Conservation (phyloP, 2,113 vertebrate species). For the Calyptommatus sinebrachiatus region DNA sequence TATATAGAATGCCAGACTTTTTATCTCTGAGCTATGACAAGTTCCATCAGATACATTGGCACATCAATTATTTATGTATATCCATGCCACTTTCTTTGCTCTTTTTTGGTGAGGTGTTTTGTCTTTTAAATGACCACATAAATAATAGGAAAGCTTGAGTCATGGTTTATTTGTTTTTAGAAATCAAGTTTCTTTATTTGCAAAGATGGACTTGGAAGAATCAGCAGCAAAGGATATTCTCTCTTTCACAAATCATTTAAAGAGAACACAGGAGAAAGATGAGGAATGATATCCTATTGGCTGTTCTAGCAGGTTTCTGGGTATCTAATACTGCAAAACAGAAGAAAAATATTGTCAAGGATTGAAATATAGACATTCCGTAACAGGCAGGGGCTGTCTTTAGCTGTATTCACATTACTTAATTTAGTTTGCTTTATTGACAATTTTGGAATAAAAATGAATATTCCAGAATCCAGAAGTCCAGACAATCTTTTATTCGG, state of each 20-base stretch:
- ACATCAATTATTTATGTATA: background rate
- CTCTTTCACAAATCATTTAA: background rate
- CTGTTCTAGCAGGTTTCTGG: background rate
- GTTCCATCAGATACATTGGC: no score
- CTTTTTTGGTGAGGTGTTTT: background rate
- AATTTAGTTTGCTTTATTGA: no score
- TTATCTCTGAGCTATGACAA: no score
- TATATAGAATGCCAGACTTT: no score
- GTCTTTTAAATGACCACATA: no score
- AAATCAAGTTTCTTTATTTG: constrained; percentile 9
- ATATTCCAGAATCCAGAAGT: no score
- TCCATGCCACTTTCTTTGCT: background rate
- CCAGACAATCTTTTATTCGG: no score
- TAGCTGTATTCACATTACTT: no score
- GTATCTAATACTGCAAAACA: background rate
- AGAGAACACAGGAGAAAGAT: background rate
- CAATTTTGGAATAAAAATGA: no score
- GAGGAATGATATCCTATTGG: background rate
- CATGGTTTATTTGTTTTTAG: background rate
- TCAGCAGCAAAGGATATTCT: background rate
- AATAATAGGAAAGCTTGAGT: background rate
- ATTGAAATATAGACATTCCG: background rate
- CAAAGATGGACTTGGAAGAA: background rate
- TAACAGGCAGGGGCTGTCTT: no score
- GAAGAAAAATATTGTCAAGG: background rate